phyloP scores from a whole-genome alignment of 2,113 vertebrate species.

The Saguinus midas region DNA sequence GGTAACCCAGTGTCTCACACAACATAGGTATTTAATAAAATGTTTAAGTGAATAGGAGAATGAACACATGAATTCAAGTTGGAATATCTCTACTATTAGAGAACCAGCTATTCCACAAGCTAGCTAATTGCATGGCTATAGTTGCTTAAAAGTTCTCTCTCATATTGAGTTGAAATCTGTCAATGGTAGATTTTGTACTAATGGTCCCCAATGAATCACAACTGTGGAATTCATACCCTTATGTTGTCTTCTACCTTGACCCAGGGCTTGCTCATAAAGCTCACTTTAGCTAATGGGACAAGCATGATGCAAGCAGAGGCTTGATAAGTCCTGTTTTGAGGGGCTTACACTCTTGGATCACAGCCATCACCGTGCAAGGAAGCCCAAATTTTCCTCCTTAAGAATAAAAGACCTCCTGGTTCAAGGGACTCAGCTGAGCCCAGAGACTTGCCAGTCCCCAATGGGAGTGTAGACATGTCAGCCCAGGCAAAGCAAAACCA shows the following conservation, averaged over 20 bases:
- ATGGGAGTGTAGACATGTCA: background rate
- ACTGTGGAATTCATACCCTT: background rate
- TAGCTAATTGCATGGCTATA: background rate
- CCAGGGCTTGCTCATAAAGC: background rate
- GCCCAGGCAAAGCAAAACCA: background rate
- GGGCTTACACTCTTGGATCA: background rate
- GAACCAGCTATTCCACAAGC: background rate
- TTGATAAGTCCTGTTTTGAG: no score
- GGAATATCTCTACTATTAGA: background rate
- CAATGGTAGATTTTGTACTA: background rate
- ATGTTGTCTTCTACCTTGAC: background rate
- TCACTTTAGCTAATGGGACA: background rate
- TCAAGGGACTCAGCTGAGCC: background rate
- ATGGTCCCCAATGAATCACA: background rate
- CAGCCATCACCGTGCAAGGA: background rate
- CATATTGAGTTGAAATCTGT: background rate
- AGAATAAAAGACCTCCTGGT: background rate
- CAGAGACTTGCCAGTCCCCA: background rate
- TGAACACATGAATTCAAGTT: background rate
- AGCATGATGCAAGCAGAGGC: background rate
- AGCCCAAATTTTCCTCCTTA: background rate
- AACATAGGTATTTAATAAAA: background rate
- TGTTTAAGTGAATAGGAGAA: background rate
- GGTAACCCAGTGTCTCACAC: background rate
- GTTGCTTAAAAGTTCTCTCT: background rate